phyloP scores from a whole-genome alignment of 2,888 invertebrate species.

The Ormyrus labotus region DNA sequence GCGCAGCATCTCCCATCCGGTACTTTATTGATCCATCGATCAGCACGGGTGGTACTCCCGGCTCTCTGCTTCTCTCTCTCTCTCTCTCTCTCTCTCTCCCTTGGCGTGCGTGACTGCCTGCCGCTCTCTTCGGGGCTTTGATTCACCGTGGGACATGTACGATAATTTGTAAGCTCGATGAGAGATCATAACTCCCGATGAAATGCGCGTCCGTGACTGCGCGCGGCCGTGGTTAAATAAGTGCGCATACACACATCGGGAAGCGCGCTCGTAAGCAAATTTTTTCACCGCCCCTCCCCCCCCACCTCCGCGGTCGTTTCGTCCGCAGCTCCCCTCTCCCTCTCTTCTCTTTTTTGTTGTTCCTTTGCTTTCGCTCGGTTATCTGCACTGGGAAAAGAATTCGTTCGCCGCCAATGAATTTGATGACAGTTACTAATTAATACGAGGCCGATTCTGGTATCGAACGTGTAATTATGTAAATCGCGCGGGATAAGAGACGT shows the following conservation, averaged over 20 bases:
- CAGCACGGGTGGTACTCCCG: conserved; percentile 61
- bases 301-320: too few species aligned
- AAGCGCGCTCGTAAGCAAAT: conserved; percentile 44
- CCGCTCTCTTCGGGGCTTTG: conserved; percentile 35
- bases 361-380: neutral
- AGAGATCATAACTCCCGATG: conserved; percentile 58
- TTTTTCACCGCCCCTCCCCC: conserved; percentile 5
- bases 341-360: conserved; percentile 9
- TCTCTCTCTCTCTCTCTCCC: conserved; percentile 21
- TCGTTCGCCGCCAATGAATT: conserved; percentile 22
- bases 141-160: conserved; percentile 57
- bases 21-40: conserved; percentile 64
- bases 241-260: neutral
- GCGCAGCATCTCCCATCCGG: conserved; percentile 49
- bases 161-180: conserved; percentile 60
- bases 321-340: too few species aligned
- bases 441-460: conserved; percentile 7
- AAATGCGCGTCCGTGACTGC: conserved; percentile 48
- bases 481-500: neutral
- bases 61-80: conserved; percentile 1
- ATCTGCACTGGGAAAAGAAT: conserved; percentile 18
- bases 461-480: conserved; percentile 43
- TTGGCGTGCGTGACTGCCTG: conserved; percentile 46
- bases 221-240: conserved; percentile 1
- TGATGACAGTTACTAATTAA: conserved; percentile 42